Percentiles rank a stretch among this genome's conserved stretches.
phyloP scores from a whole-genome alignment of 1,140 invertebrate species.

The Pachyrhynchus sulphureomaculatus region DNA sequence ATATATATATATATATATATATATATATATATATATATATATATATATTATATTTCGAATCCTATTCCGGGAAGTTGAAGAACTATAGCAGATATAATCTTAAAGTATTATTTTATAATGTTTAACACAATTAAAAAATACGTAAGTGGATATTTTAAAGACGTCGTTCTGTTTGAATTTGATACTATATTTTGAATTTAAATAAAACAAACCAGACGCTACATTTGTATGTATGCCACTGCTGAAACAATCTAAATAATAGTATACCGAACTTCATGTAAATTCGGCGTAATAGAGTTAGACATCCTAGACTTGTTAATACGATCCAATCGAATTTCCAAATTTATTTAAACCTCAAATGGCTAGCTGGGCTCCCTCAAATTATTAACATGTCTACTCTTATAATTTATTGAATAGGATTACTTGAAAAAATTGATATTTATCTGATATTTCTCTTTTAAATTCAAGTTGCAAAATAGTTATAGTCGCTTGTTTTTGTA shows the following conservation, averaged over 20 bases:
- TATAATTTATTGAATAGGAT: conserved; percentile 1
- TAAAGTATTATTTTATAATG: no score
- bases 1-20: no score
- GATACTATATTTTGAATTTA: neutral
- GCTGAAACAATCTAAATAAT: conserved; percentile 29
- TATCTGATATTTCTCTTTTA: no score
- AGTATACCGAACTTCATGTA: conserved; percentile 28
- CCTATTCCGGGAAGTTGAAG: no score
- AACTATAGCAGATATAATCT: no score
- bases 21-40: no score
- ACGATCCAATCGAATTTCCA: conserved; percentile 17
- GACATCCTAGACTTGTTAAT: conserved; percentile 26
- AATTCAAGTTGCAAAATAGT: no score
- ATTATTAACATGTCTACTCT: conserved; percentile 6
- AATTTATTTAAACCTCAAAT: conserved; percentile 29
- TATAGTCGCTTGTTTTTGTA: no score
- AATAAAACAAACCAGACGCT: conserved; percentile 7
- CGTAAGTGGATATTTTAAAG: no score
- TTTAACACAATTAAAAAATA: no score
- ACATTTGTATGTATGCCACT: conserved; percentile 24
- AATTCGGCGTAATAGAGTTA: conserved; percentile 24
- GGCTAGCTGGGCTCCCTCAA: conserved; percentile 4
- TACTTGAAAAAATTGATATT: neutral
- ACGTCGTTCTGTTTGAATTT: neutral
- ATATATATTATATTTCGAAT: no score